Evolutionary conservation across 2,888 invertebrate genomes (phyloP).

Genomic region (Stenoptilia bipunctidactyla): DNA sequence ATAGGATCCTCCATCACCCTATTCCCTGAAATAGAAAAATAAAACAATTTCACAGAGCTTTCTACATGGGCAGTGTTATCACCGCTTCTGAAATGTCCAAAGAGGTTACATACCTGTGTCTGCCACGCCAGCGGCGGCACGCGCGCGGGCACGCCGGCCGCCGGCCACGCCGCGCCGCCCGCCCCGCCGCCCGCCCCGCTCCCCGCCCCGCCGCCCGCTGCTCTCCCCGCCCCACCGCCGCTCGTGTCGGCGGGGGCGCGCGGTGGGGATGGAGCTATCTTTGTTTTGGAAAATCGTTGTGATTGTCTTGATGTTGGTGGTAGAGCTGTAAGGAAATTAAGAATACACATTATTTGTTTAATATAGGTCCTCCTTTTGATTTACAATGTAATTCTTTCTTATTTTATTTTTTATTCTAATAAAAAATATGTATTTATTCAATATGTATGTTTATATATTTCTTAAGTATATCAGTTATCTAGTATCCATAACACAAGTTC

Average conservation of each 20-base stretch:
- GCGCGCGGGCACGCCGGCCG: conserved; percentile 76
- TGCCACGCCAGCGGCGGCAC: conserved; percentile 87
- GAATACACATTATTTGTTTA: not conserved
- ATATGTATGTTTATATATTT: too few species aligned
- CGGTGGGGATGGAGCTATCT: conserved; percentile 45
- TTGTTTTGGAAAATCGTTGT: conserved; percentile 30
- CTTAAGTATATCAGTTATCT: too few species aligned
- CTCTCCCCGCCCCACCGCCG: conserved; percentile 28
- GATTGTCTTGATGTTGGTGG: conserved; percentile 21
- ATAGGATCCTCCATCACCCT: too few species aligned
- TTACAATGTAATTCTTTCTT: too few species aligned
- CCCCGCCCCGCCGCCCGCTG: conserved; percentile 43
- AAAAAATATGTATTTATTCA: too few species aligned
- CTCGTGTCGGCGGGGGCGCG: conserved; percentile 32
- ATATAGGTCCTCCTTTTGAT: not conserved
- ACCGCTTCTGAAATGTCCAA: too few species aligned
- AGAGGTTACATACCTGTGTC: not conserved
- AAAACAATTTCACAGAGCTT: too few species aligned
- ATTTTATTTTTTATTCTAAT: too few species aligned
- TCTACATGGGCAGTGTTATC: too few species aligned
- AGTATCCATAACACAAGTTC: too few species aligned
- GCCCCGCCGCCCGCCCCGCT: conserved; percentile 34
- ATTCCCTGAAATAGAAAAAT: too few species aligned
- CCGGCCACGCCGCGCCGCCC: conserved; percentile 74
- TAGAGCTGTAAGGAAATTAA: not conserved